Evolutionary conservation across 2,888 invertebrate genomes (phyloP).

Genomic region (Pollenia angustigena): DNA sequence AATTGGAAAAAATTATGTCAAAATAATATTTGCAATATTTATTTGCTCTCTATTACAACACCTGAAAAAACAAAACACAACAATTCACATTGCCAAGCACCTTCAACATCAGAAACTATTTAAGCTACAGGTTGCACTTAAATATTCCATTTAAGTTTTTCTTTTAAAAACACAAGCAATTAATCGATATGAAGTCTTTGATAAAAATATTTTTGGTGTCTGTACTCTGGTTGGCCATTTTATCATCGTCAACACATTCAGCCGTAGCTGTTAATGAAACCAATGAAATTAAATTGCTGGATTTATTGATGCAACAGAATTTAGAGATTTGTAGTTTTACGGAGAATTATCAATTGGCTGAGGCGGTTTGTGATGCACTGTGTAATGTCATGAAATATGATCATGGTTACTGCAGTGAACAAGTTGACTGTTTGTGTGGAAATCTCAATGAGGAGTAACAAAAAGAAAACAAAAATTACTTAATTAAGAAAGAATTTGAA

Average conservation of each 20-base stretch:
- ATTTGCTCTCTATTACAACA: constrained; percentile 19
- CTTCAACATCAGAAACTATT: not conserved
- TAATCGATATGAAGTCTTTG: constrained; percentile 11
- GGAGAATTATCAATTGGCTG: constrained; percentile 36
- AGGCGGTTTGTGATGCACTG: constrained; percentile 35
- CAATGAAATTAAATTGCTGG: constrained; percentile 44
- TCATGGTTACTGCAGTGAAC: constrained; percentile 20
- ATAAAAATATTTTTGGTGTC: constrained; percentile 21
- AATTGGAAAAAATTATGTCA: not conserved
- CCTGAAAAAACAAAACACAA: not conserved
- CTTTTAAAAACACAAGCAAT: constrained; percentile 5
- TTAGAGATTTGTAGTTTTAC: constrained; percentile 33
- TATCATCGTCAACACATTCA: constrained; percentile 17
- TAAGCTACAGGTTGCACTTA: constrained; percentile 43
- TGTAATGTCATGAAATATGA: constrained; percentile 37
- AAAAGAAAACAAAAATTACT: too few species aligned
- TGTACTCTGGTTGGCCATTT: constrained; percentile 21
- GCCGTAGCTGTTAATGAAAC: constrained; percentile 1
- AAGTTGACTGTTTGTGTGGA: constrained; percentile 10
- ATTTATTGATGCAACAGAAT: constrained; percentile 51
- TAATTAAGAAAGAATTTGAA: not conserved
- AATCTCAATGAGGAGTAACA: not conserved
- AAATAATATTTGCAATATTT: not conserved
- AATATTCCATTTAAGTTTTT: constrained; percentile 20
- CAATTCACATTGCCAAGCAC: constrained; percentile 11